phyloP scores from a whole-genome alignment of 2,888 invertebrate species.

The Apantesis nais region DNA sequence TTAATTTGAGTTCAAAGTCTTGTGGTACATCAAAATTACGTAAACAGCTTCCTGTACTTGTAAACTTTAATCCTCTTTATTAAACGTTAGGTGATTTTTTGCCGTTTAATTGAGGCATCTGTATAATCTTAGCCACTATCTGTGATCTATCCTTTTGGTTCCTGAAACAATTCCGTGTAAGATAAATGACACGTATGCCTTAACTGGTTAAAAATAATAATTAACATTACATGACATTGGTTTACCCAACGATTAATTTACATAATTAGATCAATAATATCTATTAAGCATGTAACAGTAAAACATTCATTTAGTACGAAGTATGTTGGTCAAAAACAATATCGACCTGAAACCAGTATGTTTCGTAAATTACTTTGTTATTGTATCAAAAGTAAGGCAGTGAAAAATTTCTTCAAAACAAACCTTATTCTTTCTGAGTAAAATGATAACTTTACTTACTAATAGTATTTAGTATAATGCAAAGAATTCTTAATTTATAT shows the following conservation, averaged over 20 bases:
- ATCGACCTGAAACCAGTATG: constrained; percentile 28
- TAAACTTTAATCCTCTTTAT: not conserved
- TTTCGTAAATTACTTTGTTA: constrained; percentile 34
- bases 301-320: not conserved
- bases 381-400: constrained; percentile 37
- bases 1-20: no score
- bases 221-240: not conserved
- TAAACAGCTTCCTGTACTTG: no score
- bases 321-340: constrained; percentile 25
- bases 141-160: no score
- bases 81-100: not conserved
- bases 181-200: no score
- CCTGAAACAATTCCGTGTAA: no score
- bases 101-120: not conserved
- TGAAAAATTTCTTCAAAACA: constrained; percentile 21
- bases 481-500: not conserved
- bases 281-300: not conserved
- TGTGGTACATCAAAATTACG: no score
- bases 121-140: no score
- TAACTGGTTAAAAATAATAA: not conserved
- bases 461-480: not conserved
- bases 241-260: not conserved
- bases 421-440: not conserved
- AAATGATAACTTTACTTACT: not conserved
- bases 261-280: not conserved